Base-by-base conservation (phyloP, 2,797 vertebrate species). In the Anguilla megastoma region DNA sequence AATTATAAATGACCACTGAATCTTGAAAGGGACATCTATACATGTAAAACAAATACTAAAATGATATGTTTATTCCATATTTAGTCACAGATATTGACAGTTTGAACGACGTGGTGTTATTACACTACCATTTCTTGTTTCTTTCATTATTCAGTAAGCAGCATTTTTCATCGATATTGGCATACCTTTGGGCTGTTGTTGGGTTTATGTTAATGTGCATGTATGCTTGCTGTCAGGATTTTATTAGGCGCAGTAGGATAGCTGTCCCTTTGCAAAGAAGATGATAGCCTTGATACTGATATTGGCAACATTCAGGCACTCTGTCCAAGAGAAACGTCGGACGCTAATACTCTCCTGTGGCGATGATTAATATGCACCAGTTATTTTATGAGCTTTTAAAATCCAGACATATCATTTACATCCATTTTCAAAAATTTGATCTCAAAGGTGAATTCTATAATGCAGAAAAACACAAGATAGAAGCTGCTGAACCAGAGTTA, bases 231-330 rank as follows among this genome's bases (percentile, higher is more conserved):
- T 69, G 66, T 33, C 30, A 18, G 60, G 14, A 24, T 66, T 85
- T 24, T 60, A 56, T 79, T 48, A 36, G 84, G 48, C 45, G 3
- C 87, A 85, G 60, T 85, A 54, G 52, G 82, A 58, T 80, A 85
- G 84, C 84, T 50, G n/a, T 76, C 84, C 33, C 45, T 30, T 86
- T 36, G 87, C 58, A 18, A 48, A 71, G 58, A 54, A 6, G n/a
- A 36, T 48, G 16, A 33, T 71, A 83, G 50, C 83, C 45, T 41
- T 84, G 48, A 69, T 83, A 69, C 33, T 36, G 41, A 74, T 83
- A 50, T 58, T 86, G 69, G 83, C 24, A 24, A 0, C 85, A 84
- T 69, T 58, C 56, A 58, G 56, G 10, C 36, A 54, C 54, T 52
- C 69, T 41, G n/a, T 63, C 63, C 52, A 71, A 45, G 58, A 52